Conservation (phyloP, 30 jellyfish, hydroid and myxozoan genomes). For the Chrysaora quinquecirrha region DNA sequence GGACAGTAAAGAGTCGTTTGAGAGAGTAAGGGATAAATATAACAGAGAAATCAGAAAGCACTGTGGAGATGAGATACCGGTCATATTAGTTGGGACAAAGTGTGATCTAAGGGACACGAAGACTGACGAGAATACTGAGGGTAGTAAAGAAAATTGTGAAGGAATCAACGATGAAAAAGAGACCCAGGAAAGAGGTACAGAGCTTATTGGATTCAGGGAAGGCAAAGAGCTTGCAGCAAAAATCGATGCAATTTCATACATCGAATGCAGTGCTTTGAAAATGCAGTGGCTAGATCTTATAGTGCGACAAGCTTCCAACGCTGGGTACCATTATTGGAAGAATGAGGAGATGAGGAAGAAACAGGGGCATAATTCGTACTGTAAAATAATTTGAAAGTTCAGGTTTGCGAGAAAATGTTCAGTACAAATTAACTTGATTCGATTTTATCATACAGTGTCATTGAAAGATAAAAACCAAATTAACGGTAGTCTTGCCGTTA, state of each 20-base stretch:
- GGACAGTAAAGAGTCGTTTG: not conserved
- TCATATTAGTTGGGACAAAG: conserved; percentile 9
- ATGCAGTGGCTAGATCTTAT: not conserved
- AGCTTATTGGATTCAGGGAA: not conserved
- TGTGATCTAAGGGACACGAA: not conserved
- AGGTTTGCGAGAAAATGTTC: too few relatives aligned
- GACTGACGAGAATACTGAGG: not conserved
- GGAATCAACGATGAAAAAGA: too few relatives aligned
- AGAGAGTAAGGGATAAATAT: not conserved
- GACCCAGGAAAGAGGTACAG: not conserved
- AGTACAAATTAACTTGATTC: too few relatives aligned
- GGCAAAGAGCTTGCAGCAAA: conserved; percentile 6
- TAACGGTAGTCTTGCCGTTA: too few relatives aligned
- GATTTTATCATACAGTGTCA: too few relatives aligned
- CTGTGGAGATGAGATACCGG: conserved; percentile 1
- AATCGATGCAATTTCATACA: not conserved
- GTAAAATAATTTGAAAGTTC: too few relatives aligned
- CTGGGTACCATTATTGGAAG: not conserved
- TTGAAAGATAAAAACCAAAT: too few relatives aligned
- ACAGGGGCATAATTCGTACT: too few relatives aligned
- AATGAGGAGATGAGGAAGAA: not conserved
- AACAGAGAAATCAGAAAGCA: not conserved
- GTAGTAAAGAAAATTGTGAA: not conserved
- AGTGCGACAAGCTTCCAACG: not conserved
- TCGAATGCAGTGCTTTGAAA: conserved; percentile 23